Base-by-base conservation (phyloP, 2,888 invertebrate species). In the Ligdia adustata region DNA sequence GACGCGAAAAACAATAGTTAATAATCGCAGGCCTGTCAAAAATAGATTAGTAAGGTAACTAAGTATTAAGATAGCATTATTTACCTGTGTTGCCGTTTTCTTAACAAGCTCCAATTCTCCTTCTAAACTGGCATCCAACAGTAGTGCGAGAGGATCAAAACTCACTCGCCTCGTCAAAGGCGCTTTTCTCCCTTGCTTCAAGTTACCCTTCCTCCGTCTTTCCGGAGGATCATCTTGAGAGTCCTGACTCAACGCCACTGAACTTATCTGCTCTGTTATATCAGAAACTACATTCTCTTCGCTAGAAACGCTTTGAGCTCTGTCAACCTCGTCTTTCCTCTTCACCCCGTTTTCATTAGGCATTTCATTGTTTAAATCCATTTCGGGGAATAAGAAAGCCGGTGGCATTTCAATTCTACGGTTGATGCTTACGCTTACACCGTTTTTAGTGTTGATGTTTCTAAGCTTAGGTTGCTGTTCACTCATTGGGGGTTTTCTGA, bases 51-150 rank as follows among this genome's bases (percentile, higher is more conserved):
- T n/a, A n/a, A n/a, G n/a, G n/a, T n/a, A n/a, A n/a, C n/a, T n/a
- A n/a, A n/a, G n/a, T n/a, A n/a, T n/a, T n/a, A n/a, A n/a, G n/a
- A n/a, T n/a, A n/a, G n/a, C n/a, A n/a, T n/a, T n/a, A 9, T 9
- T 57, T 71, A 93, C 96, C 92, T 98, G 96, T 76, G 95, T 94
- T 49, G 99, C 98, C 34, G 98, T 98, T 83, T 97, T 96, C 89
- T 95, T 96, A 24, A 99, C 99, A 58, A 99, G 92, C 74, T 99
- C 99, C 73, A 99, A 91, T 82, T 99, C 99, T 27, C 99, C 99
- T 84, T 99, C 99, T 59, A 99, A 92, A 66, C 99, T 98, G 31
- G 99, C 99, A 84, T 99, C 99, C 69, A 99, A 91, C 34, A 99
- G 92, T 35, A 99, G 91, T 0, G 99, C 99, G 66, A 99, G 91